Base-by-base conservation (phyloP, 1,140 invertebrate species). In the Procambarus clarkii region DNA sequence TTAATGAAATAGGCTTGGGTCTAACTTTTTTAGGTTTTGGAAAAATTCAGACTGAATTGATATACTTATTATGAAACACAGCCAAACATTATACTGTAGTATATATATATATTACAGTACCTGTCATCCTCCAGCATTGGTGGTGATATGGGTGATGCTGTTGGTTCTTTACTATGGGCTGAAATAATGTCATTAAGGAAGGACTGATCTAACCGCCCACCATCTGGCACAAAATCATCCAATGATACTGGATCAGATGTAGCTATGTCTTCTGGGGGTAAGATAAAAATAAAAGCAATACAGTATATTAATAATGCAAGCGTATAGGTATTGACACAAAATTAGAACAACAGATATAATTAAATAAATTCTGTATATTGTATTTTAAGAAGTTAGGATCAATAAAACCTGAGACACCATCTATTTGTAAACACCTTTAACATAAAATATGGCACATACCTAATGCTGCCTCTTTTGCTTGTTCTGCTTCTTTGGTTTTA, bases 221-320 rank as follows among this genome's bases (percentile, higher is more conserved):
- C 96, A 94, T 97, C 97, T 15, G 97, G 97, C 77, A 98, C 96
- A 95, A 98, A 98, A 94, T 98, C 97, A 92, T 98, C 97, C 34
- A 98, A 96, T 91, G 96, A 96, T 13, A 95, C 96, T 92, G 74
- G 80, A 13, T 88, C 90, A 48, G 80, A 64, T 21, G 69, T 78
- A 69, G 79, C 44, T 45, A 46, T 48, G 2, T 24, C 60, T 0
- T 87, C 85, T 87, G 76, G 8, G 18, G 60, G 46, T 78, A 18
- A 15, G 2, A 44, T 0, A 18, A 18, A 64, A 64, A 64, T 64
- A 5, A 64, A 21, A 54, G 3, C 1, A 64, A 21, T 64, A 64
- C 15, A 64, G 9, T 64, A 18, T 64, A 64, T 15, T 64, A 21
- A 4, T 64, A 64, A 11, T 18, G 60, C 4, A 64, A 7, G 7